Percentiles rank a stretch among this genome's conserved stretches.
These are phyloP conservation scores for Eunapius fragilis DNA, from an alignment of 37 sponge, comb jelly and placozoan genomes.

Conservation along the genomic window DNA sequence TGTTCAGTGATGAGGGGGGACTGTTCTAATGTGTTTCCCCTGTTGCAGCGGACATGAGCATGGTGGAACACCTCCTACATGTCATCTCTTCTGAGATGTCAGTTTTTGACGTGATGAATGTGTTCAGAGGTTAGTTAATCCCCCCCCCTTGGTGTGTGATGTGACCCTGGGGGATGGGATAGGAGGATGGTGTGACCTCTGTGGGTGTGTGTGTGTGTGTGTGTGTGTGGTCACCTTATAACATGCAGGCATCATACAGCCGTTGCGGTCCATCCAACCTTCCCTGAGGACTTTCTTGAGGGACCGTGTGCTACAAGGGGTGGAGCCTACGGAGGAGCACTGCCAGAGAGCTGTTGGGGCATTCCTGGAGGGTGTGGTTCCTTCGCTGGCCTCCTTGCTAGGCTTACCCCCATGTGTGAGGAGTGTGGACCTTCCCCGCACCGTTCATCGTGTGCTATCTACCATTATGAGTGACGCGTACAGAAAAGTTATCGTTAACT, in stretches of 20 bases:
- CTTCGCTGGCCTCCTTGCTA: neutral
- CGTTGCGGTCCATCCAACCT: constrained; percentile 26
- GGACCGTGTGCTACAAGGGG: constrained; percentile 40
- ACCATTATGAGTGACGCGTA: constrained; percentile 8
- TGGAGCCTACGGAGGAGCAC: constrained; percentile 25
- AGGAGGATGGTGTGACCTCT: neutral
- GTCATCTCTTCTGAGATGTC: constrained; percentile 34
- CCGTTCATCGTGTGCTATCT: neutral
- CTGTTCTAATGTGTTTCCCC: no score
- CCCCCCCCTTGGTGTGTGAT: neutral
- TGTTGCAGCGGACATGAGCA: neutral
- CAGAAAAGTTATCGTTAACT: constrained; percentile 6
- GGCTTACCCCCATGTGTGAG: neutral
- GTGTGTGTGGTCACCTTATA: neutral
- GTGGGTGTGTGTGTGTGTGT: no score
- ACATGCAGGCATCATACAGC: constrained; percentile 4
- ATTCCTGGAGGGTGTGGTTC: constrained; percentile 10
- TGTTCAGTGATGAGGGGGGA: neutral
- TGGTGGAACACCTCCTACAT: constrained; percentile 39
- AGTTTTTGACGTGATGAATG: constrained; percentile 36
- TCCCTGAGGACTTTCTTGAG: constrained; percentile 30
- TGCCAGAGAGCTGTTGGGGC: constrained; percentile 10
- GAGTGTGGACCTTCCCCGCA: constrained; percentile 19
- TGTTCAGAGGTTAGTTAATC: constrained; percentile 20
- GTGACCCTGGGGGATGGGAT: no score